These are phyloP conservation scores for Sebastes ruberrimus DNA, from an alignment of 2,797 vertebrate species.

Conservation along the genomic window DNA sequence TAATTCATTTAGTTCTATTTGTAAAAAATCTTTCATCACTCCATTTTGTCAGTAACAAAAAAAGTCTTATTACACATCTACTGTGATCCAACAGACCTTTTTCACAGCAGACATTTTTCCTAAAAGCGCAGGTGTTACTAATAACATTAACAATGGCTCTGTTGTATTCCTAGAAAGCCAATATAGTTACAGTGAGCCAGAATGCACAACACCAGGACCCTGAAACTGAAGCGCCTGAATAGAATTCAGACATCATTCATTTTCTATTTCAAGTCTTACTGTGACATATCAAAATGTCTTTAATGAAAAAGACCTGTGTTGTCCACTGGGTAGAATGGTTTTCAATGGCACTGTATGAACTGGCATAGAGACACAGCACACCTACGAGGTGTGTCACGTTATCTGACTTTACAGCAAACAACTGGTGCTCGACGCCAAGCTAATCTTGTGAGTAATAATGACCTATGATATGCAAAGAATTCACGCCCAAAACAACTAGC, in stretches of 20 bases:
- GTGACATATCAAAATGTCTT: not conserved
- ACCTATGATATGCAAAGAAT: not conserved
- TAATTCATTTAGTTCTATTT: not conserved
- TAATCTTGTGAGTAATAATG: not conserved
- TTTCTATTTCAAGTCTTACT: not conserved
- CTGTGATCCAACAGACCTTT: not conserved
- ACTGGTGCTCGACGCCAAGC: not conserved
- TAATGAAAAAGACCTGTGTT: not conserved
- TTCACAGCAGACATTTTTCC: too few species aligned
- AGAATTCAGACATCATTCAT: too few species aligned
- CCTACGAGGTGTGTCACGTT: not conserved
- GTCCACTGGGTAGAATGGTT: not conserved
- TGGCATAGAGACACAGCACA: not conserved
- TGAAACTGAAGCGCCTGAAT: too few species aligned
- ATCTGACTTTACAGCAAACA: not conserved
- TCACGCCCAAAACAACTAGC: fast-evolving
- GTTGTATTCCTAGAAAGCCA: too few species aligned
- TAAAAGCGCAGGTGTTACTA: too few species aligned
- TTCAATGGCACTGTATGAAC: not conserved
- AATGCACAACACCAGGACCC: fast-evolving
- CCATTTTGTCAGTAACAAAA: not conserved
- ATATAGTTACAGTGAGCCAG: too few species aligned
- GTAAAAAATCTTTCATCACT: not conserved
- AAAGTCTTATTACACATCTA: too few species aligned
- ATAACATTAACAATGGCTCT: too few species aligned